Evolutionary conservation across 2,113 vertebrate species (phyloP).

Genomic region (human): GRCh38 chr14:81433501-81434000

Average conservation of each 20-base stretch:
- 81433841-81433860: background rate
- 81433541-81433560: background rate
- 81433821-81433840: background rate
- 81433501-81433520: background rate
- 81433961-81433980: background rate
- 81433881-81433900: background rate
- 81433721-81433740: background rate
- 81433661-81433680: background rate
- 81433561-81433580: background rate
- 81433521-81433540: background rate
- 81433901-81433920: background rate
- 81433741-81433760: background rate
- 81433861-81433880: background rate
- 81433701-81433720: background rate
- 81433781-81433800: background rate
- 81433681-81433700: background rate
- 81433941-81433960: background rate
- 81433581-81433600: background rate
- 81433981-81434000: background rate
- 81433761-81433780: background rate
- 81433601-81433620: background rate
- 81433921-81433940: background rate
- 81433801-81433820: background rate
- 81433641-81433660: background rate
- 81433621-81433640: background rate